Evolutionary conservation across 2,113 vertebrate species (phyloP).

Genomic region (Oreochromis tanganicae): DNA sequence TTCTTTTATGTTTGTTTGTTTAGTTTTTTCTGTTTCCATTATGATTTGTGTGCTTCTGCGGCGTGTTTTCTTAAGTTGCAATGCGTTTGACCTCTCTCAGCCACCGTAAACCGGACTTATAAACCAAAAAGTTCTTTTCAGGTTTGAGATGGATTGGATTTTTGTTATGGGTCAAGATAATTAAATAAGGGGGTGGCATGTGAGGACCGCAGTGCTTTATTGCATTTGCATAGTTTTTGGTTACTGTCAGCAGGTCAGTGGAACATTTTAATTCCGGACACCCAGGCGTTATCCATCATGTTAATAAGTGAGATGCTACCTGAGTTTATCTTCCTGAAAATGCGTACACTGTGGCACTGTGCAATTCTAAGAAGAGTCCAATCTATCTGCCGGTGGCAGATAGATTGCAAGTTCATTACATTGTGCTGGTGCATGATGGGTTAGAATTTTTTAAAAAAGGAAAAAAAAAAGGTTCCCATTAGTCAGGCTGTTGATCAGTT

Average conservation of each 20-base stretch:
- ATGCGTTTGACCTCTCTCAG: not conserved
- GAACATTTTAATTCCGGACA: not conserved
- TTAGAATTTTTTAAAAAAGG: accelerated
- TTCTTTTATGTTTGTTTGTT: not conserved
- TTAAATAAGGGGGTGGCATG: not conserved
- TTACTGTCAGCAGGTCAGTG: not conserved
- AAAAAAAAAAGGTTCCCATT: not conserved
- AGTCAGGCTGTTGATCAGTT: not conserved
- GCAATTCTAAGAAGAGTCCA: not conserved
- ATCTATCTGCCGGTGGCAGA: not conserved
- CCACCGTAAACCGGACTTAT: not conserved
- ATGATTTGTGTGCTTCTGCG: not conserved
- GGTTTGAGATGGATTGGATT: not conserved
- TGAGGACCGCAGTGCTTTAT: not conserved
- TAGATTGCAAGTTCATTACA: not conserved
- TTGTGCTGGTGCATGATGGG: not conserved
- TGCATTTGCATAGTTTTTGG: not conserved
- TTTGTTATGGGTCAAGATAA: not conserved
- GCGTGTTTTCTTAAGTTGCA: not conserved
- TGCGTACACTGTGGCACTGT: not conserved
- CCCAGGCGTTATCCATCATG: not conserved
- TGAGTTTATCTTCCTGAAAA: not conserved
- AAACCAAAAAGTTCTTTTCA: not conserved
- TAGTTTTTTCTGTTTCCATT: not conserved
- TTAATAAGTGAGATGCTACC: not conserved